Conservation (phyloP, 2,113 vertebrate species). For the Galeopterus variegatus region DNA sequence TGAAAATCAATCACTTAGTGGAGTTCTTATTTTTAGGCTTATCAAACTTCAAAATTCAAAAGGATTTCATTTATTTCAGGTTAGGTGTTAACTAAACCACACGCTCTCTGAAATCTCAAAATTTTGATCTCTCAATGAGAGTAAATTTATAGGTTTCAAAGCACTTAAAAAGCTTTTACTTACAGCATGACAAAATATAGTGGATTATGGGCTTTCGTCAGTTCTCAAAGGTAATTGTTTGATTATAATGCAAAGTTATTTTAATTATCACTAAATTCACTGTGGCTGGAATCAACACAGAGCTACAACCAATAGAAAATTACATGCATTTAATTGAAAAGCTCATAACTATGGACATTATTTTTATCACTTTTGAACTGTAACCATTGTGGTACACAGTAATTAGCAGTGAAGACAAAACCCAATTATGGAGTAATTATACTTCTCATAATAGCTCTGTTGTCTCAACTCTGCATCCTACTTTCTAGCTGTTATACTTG, state of each 20-base stretch:
- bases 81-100: background rate
- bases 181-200: slow-evolving; percentile 67
- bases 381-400: background rate
- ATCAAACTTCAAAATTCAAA: slow-evolving; percentile 24
- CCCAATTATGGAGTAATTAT: slow-evolving; percentile 63
- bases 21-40: slow-evolving; percentile 24
- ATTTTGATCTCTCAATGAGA: slow-evolving; percentile 54
- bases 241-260: slow-evolving; percentile 69
- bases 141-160: slow-evolving; percentile 61
- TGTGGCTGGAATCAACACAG: slow-evolving; percentile 48
- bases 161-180: slow-evolving; percentile 61
- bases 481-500: background rate
- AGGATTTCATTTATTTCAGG: slow-evolving; percentile 1
- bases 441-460: background rate
- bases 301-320: slow-evolving; percentile 58
- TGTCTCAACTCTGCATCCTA: background rate
- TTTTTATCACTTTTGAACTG: slow-evolving; percentile 46
- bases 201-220: slow-evolving; percentile 60
- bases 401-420: slow-evolving; percentile 58
- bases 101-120: slow-evolving; percentile 46
- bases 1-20: slow-evolving; percentile 47
- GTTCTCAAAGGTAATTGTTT: slow-evolving; percentile 74
- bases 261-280: slow-evolving; percentile 71
- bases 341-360: background rate
- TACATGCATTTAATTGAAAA: slow-evolving; percentile 56